Percentiles rank a stretch among this genome's conserved stretches.
phyloP scores from a whole-genome alignment of 2,797 vertebrate genomes.

The Hemitrygon akajei region DNA sequence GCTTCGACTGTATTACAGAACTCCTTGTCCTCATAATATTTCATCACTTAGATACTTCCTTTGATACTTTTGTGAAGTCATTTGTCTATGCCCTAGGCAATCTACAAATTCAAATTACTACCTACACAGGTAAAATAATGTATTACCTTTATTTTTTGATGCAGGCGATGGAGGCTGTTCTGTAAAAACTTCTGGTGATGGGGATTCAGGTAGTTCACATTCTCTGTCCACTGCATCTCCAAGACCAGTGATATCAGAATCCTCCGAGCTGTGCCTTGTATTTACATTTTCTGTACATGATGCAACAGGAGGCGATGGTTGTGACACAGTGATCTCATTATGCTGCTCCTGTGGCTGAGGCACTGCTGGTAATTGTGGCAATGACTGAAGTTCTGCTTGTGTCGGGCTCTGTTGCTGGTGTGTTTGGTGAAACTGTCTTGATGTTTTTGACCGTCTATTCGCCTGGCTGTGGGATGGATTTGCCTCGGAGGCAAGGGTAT shows the following conservation, averaged over 20 bases:
- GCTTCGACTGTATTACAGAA: too few species aligned
- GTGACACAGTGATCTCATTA: constrained; percentile 51
- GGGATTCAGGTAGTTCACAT: constrained; percentile 77
- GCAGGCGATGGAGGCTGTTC: constrained; percentile 74
- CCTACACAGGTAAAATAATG: not conserved
- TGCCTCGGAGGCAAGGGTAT: constrained; percentile 50
- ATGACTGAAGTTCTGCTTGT: constrained; percentile 61
- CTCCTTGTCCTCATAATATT: too few species aligned
- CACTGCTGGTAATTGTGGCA: constrained; percentile 47
- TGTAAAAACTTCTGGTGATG: constrained; percentile 65
- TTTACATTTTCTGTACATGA: constrained; percentile 54
- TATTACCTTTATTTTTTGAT: constrained; percentile 84
- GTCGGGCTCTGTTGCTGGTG: constrained; percentile 52
- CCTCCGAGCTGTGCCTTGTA: constrained; percentile 69
- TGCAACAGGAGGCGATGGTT: constrained; percentile 45
- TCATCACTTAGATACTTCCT: too few species aligned
- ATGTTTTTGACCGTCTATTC: constrained; percentile 65
- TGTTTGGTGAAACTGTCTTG: constrained; percentile 62
- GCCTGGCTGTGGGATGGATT: constrained; percentile 60
- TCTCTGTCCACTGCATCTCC: constrained; percentile 94
- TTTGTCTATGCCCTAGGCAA: not conserved
- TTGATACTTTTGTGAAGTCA: not conserved
- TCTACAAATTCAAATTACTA: not conserved
- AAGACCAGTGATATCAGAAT: constrained; percentile 75
- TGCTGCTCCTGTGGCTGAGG: constrained; percentile 58